Evolutionary conservation across 2,113 vertebrate species (phyloP).

Genomic region (Chionomys nivalis): DNA sequence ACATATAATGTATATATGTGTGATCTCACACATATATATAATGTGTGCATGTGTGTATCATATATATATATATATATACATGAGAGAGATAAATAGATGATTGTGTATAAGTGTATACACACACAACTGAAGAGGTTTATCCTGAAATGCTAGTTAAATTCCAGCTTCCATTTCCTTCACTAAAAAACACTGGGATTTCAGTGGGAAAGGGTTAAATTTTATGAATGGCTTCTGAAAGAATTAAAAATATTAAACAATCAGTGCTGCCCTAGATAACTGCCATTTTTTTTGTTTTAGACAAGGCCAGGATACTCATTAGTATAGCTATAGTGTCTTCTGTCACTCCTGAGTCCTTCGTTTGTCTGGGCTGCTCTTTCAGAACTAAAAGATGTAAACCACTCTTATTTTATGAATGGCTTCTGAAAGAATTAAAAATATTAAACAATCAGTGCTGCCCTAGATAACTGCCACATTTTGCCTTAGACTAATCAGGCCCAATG

Average conservation of each 20-base stretch:
- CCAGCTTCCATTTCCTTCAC: not conserved
- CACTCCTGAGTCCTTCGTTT: not conserved
- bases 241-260: not conserved
- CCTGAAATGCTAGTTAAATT: not conserved
- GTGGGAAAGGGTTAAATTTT: not conserved
- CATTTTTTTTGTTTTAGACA: not conserved
- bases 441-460: not conserved
- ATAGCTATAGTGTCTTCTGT: not conserved
- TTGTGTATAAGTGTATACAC: not conserved
- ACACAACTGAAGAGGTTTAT: not conserved
- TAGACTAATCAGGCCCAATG: not conserved
- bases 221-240: not conserved
- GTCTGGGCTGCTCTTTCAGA: not conserved
- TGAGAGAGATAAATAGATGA: not conserved
- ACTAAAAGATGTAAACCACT: not conserved
- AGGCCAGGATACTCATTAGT: not conserved
- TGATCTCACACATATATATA: too few relatives aligned
- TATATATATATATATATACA: not conserved
- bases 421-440: not conserved
- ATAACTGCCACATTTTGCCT: not conserved
- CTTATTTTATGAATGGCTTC: not conserved
- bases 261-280: not conserved
- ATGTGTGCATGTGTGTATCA: too few relatives aligned
- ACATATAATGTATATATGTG: too few relatives aligned
- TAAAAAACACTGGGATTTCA: not conserved